These are phyloP conservation scores for Turnix velox DNA, from an alignment of 2,113 vertebrate species.

Conservation along the genomic window DNA sequence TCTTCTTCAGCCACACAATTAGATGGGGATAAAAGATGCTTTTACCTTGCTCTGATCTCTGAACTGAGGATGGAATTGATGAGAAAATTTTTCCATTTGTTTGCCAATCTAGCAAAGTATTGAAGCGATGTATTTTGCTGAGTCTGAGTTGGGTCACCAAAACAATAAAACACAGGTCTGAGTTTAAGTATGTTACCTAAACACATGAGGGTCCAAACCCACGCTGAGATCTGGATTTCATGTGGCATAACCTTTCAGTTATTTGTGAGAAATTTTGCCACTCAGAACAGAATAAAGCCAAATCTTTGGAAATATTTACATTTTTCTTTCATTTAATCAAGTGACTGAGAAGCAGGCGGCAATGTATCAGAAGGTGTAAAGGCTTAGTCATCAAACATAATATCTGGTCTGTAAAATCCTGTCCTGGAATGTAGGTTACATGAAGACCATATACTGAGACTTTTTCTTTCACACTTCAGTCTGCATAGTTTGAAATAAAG, in stretches of 20 bases:
- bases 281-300: not conserved
- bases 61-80: not conserved
- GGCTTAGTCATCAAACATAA: not conserved
- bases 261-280: not conserved
- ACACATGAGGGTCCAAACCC: not conserved
- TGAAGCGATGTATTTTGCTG: too few relatives aligned
- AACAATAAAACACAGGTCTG: not conserved
- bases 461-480: conserved; percentile 49
- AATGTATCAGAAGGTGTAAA: not conserved
- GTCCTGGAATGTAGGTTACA: not conserved
- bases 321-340: not conserved
- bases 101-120: not conserved
- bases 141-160: not conserved
- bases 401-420: not conserved
- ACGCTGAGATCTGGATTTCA: not conserved
- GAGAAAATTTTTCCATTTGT: not conserved
- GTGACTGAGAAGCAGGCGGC: not conserved
- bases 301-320: not conserved
- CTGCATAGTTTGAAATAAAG: conserved; percentile 3
- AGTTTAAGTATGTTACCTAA: not conserved
- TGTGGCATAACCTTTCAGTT: not conserved
- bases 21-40: not conserved
- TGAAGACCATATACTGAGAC: not conserved
- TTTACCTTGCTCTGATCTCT: not conserved
- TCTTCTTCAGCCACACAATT: not conserved